Percentiles rank a stretch among this genome's conserved stretches.
These are phyloP conservation scores for Brachirus orientalis DNA, from an alignment of 2,113 vertebrate species.

Conservation along the genomic window DNA sequence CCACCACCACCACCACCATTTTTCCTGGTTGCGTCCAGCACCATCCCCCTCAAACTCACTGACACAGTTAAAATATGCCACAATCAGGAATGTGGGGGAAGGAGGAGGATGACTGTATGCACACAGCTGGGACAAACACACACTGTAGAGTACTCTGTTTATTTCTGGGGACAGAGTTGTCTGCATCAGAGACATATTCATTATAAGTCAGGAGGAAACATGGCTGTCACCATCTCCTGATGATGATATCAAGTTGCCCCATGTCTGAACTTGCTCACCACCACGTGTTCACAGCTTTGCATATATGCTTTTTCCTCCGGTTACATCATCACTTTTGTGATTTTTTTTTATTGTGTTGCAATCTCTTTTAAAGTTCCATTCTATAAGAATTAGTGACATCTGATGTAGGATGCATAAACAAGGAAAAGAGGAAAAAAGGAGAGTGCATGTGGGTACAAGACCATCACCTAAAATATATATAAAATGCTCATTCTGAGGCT, in stretches of 20 bases:
- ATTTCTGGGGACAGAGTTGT: neutral
- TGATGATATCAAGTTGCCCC: neutral
- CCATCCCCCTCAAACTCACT: conserved; percentile 3
- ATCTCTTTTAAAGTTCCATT: neutral
- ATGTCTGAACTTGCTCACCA: neutral
- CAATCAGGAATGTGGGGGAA: conserved; percentile 26
- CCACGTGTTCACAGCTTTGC: neutral
- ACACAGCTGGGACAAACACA: conserved; percentile 72
- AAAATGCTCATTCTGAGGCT: neutral
- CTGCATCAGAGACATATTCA: too few species aligned
- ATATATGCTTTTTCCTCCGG: neutral
- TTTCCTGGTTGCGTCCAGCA: conserved; percentile 1
- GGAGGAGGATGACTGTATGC: conserved; percentile 12
- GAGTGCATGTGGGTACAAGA: too few species aligned
- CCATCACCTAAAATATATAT: neutral
- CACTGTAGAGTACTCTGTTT: conserved; percentile 33
- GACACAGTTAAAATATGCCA: conserved; percentile 59
- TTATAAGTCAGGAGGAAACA: neutral
- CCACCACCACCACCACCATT: neutral
- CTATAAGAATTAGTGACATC: too few species aligned
- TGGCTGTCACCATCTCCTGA: neutral
- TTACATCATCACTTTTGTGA: neutral
- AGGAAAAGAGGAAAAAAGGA: too few species aligned
- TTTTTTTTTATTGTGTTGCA: too few species aligned
- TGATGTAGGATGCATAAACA: too few species aligned